Percentiles rank a stretch among this genome's conserved stretches.
Evolutionary conservation across 1,140 invertebrate species (phyloP).

Genomic region (Drosophila sproati): DNA sequence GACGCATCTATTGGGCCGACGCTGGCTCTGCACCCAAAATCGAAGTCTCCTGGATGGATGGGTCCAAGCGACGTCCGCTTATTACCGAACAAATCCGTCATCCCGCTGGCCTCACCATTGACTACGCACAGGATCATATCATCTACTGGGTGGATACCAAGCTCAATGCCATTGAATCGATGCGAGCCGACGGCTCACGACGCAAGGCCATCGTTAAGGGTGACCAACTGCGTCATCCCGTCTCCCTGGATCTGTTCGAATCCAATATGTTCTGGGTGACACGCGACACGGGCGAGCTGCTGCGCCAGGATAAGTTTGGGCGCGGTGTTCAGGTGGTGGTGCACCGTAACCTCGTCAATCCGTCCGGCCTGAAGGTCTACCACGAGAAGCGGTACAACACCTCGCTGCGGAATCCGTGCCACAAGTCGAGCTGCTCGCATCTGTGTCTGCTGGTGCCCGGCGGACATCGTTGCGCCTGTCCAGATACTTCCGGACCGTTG

Average conservation of each 20-base stretch:
- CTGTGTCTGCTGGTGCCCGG: constrained; percentile 95
- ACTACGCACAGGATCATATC: constrained; percentile 94
- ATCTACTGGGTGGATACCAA: constrained; percentile 99
- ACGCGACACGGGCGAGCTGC: constrained; percentile 92
- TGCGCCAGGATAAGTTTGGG: constrained; percentile 97
- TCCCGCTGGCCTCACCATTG: constrained; percentile 95
- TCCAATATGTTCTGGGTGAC: constrained; percentile 95
- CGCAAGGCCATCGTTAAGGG: constrained; percentile 90
- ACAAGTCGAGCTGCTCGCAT: constrained; percentile 91
- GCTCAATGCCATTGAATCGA: constrained; percentile 95
- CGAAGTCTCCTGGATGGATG: constrained; percentile 98
- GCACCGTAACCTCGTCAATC: constrained; percentile 91
- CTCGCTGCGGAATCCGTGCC: constrained; percentile 90
- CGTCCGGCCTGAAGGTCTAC: constrained; percentile 94
- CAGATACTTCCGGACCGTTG: constrained; percentile 88
- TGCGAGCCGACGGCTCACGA: constrained; percentile 93
- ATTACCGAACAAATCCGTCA: constrained; percentile 92
- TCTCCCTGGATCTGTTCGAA: constrained; percentile 97
- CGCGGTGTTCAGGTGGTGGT: constrained; percentile 94
- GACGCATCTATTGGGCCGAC: constrained; percentile 96
- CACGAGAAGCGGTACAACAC: constrained; percentile 93
- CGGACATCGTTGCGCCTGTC: constrained; percentile 94
- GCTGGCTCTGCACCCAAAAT: constrained; percentile 93
- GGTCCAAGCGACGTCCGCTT: constrained; percentile 92
- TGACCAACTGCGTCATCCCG: constrained; percentile 91